A percentile compares a stretch with the other conserved stretches of the same genome.
phyloP scores from a whole-genome alignment of 2,113 vertebrate species.

The Cariama cristata region DNA sequence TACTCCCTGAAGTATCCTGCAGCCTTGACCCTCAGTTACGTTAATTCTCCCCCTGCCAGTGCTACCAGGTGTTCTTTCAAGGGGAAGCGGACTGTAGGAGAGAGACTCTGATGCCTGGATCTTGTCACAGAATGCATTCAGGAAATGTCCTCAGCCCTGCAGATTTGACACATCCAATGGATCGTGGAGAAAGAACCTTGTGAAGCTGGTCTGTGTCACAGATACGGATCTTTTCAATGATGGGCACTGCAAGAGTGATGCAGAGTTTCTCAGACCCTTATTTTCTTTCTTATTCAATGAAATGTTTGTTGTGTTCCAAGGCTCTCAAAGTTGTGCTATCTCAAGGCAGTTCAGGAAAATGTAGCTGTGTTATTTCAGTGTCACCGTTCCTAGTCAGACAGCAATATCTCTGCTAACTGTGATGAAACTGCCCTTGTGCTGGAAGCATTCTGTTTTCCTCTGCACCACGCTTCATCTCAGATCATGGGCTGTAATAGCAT shows the following conservation, averaged over 20 bases:
- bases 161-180: accelerated
- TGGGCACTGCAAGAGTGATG: not conserved
- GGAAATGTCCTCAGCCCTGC: not conserved
- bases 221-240: not conserved
- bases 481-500: not conserved
- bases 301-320: not conserved
- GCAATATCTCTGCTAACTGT: not conserved
- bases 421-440: not conserved
- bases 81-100: not conserved
- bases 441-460: not conserved
- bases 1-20: not conserved
- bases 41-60: not conserved
- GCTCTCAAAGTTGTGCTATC: not conserved
- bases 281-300: not conserved
- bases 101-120: not conserved
- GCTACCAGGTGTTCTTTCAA: not conserved
- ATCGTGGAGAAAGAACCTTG: not conserved
- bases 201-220: not conserved
- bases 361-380: not conserved
- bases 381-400: not conserved
- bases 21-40: not conserved
- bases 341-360: not conserved
- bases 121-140: not conserved
- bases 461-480: not conserved
- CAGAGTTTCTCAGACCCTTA: not conserved